phyloP scores from a whole-genome alignment of 1,140 invertebrate species.

The Habropoda laboriosa region DNA sequence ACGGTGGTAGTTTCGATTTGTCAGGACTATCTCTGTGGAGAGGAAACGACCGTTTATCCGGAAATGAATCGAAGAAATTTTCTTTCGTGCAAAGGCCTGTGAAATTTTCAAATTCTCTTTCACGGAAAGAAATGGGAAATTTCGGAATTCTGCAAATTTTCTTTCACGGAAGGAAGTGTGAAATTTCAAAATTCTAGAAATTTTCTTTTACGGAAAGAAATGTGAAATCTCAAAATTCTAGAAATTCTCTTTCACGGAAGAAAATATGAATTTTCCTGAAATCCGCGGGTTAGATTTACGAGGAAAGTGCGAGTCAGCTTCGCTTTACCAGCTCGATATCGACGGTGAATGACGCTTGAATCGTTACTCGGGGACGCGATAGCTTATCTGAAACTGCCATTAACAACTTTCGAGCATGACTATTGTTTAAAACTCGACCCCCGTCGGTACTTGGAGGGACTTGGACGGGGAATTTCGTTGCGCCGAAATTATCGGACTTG shows the following conservation, averaged over 20 bases:
- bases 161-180: too few relatives aligned
- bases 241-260: neutral
- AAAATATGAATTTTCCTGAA: neutral
- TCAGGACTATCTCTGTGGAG: neutral
- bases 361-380: neutral
- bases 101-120: too few relatives aligned
- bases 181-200: neutral
- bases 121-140: too few relatives aligned
- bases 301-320: neutral
- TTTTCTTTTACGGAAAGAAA: too few relatives aligned
- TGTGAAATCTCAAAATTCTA: too few relatives aligned
- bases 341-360: neutral
- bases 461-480: slow-evolving; percentile 44
- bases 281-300: neutral
- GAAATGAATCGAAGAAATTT: neutral
- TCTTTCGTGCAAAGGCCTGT: too few relatives aligned
- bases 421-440: slow-evolving; percentile 29
- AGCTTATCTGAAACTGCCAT: slow-evolving; percentile 17
- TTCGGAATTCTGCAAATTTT: too few relatives aligned
- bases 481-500: slow-evolving; percentile 52
- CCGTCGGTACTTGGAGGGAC: slow-evolving; percentile 22
- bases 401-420: slow-evolving; percentile 13
- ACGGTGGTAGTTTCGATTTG: neutral
- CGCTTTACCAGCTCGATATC: neutral
- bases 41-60: neutral